These are phyloP conservation scores for Oxystoma pomonae DNA, from an alignment of 2,888 invertebrate species.

Conservation along the genomic window DNA sequence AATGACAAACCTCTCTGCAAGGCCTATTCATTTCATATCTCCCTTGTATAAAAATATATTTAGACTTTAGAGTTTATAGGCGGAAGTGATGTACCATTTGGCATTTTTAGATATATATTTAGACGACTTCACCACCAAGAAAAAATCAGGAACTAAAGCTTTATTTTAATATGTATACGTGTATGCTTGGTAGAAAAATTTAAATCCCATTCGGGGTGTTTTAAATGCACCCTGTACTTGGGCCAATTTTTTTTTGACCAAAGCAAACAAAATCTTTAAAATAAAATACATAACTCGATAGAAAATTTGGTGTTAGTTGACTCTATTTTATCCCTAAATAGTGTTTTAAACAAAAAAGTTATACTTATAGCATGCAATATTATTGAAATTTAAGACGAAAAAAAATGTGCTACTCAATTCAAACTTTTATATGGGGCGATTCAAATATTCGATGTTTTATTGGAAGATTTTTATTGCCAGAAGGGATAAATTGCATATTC, in stretches of 20 bases:
- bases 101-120: conserved; percentile 31
- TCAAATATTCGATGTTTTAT: neutral
- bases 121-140: neutral
- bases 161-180: conserved; percentile 49
- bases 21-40: conserved; percentile 58
- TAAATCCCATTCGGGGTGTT: no score
- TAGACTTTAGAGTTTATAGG: conserved; percentile 38
- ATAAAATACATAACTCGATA: conserved; percentile 37
- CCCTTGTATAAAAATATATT: conserved; percentile 39
- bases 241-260: no score
- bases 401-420: conserved; percentile 45
- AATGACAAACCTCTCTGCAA: conserved; percentile 74
- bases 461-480: no score
- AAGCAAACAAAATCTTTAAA: conserved; percentile 19
- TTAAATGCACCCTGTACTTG: no score
- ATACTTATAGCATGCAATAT: conserved; percentile 44
- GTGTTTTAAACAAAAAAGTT: conserved; percentile 36
- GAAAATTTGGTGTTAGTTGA: conserved; percentile 50
- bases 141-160: conserved; percentile 45
- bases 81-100: conserved; percentile 46
- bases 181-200: no score
- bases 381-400: conserved; percentile 38
- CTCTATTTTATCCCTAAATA: conserved; percentile 40
- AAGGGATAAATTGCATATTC: no score
- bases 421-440: conserved; percentile 15